A percentile compares a stretch with the other conserved stretches of the same genome.
These are phyloP conservation scores for Parasteatoda lunata DNA, from an alignment of 2,888 invertebrate genomes.

Conservation along the genomic window DNA sequence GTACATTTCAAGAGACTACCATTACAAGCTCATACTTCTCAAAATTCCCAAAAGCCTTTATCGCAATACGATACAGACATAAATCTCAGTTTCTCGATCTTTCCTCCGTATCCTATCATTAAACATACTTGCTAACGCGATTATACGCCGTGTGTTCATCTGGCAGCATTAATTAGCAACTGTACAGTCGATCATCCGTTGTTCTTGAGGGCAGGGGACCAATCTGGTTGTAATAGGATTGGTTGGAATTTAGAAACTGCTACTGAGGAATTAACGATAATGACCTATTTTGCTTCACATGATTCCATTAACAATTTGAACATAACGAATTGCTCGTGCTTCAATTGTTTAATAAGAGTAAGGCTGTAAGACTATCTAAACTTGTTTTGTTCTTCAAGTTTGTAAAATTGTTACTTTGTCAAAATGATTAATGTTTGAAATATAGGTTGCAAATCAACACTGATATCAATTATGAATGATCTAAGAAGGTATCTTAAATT, in stretches of 20 bases:
- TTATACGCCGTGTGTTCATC: constrained; percentile 43
- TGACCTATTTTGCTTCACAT: constrained; percentile 39
- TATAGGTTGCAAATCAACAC: neutral
- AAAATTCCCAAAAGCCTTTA: too few relatives aligned
- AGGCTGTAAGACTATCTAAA: neutral
- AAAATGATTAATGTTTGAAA: neutral
- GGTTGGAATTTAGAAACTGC: constrained; percentile 13
- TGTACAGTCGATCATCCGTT: constrained; percentile 21
- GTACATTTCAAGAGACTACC: too few relatives aligned
- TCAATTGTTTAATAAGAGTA: constrained; percentile 1
- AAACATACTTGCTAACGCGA: constrained; percentile 22
- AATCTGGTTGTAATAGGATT: constrained; percentile 43
- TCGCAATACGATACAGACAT: neutral
- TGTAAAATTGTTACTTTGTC: neutral
- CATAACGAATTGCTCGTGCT: constrained; percentile 44
- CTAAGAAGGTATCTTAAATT: neutral
- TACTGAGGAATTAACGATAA: constrained; percentile 26
- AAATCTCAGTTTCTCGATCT: constrained; percentile 4
- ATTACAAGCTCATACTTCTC: too few relatives aligned
- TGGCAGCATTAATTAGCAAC: constrained; percentile 35
- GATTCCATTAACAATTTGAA: constrained; percentile 34
- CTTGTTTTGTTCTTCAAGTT: neutral
- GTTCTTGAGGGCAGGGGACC: neutral
- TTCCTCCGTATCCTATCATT: neutral
- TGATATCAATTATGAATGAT: neutral